Base-by-base conservation (phyloP, 53 echinoderm and acorn worm genomes). In the Actinopyga echinites region DNA sequence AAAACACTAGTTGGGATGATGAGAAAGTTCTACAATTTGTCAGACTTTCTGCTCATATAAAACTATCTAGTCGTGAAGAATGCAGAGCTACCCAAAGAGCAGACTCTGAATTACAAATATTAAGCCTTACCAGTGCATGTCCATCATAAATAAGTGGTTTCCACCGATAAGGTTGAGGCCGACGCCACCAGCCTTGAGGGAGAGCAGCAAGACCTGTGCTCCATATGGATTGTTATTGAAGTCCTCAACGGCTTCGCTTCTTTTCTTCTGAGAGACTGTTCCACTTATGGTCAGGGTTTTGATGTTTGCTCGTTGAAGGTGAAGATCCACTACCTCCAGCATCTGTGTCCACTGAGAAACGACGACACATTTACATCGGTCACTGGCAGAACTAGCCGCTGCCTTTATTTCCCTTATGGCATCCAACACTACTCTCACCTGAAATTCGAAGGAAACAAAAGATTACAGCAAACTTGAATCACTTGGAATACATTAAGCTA, bases 281-380 rank as follows among this genome's bases (percentile, higher is more conserved):
- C 97, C 94, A 6, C 92, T 87, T 42, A 97, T 97, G 45, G 79
- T 89, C 71, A 87, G 92, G 83, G 84, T 87, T 21, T 82, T 25
- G 42, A 92, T 90, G 67, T 92, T 92, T 24, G 91, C 86, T 26
- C 22, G 44, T 45, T 71, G 80, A 11, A 97, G 82, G 81, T 97
- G 97, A 53, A 65, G 55, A 0, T 75, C 92, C 61, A 94, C 86
- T 6, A 97, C 89, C 55, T 94, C 97, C 40, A 97, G 89, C 97
- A 97, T 97, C 45, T 90, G 81, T 22, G 97, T 97, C 97, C 97
- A 97, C 83, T 94, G 94, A 19, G 97, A 97, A 6, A 97, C 88
- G 12, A 97, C 73, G 17, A 97, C 97, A 31, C 92, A 92, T 83
- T 97, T 97, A 66, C 85, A 90, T 37, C 86, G 89, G 56, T 30